A percentile compares a stretch with the other conserved stretches of the same genome.
Conservation (phyloP, 2,888 invertebrate genomes). For the Hanleya hanleyi region DNA sequence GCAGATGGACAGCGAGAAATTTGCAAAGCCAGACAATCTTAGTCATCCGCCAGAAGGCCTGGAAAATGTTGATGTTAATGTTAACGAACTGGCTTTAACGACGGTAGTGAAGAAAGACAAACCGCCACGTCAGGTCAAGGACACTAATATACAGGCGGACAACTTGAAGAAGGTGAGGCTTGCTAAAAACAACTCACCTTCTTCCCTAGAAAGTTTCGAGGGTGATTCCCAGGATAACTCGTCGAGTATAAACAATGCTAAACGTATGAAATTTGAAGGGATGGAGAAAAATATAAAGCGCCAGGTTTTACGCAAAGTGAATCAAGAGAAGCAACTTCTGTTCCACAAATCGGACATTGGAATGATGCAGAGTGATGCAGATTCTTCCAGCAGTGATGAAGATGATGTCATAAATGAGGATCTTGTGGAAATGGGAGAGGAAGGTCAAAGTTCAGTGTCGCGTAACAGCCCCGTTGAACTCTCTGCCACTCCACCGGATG, state of each 20-base stretch:
- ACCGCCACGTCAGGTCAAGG: constrained; percentile 71
- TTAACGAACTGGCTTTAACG: background rate
- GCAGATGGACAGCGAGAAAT: constrained; percentile 78
- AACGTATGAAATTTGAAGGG: constrained; percentile 54
- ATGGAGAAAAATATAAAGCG: constrained; percentile 66
- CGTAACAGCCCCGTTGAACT: constrained; percentile 2
- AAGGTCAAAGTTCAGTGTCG: background rate
- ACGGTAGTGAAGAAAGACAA: background rate
- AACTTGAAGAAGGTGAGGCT: constrained; percentile 47
- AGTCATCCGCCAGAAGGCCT: constrained; percentile 43
- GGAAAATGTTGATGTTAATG: constrained; percentile 6
- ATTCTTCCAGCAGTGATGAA: background rate
- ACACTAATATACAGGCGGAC: constrained; percentile 74
- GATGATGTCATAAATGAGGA: background rate
- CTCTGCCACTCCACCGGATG: constrained; percentile 7
- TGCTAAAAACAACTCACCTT: constrained; percentile 32
- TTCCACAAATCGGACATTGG: background rate
- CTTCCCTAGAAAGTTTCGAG: constrained; percentile 17
- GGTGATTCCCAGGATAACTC: constrained; percentile 24
- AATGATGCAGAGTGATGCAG: background rate
- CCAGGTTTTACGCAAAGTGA: constrained; percentile 64
- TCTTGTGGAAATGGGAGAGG: constrained; percentile 1
- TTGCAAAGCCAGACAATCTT: constrained; percentile 75
- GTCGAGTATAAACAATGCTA: constrained; percentile 45
- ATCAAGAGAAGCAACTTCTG: constrained; percentile 41